Evolutionary conservation across 2,113 vertebrate species (phyloP).

Genomic region (Microtus ochrogaster): DNA sequence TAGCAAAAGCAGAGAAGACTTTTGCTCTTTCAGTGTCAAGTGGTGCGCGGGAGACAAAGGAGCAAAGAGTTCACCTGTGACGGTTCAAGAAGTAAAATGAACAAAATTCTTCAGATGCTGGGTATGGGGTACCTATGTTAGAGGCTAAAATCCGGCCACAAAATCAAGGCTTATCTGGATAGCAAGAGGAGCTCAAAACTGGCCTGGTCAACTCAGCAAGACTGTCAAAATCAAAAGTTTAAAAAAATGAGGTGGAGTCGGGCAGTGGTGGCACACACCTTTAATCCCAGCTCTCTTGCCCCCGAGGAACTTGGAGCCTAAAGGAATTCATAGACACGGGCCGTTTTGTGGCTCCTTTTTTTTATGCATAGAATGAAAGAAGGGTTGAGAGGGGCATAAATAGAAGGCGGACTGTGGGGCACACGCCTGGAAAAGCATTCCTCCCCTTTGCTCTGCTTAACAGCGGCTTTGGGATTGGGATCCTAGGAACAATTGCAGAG

Average conservation of each 20-base stretch:
- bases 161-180: neutral
- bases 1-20: neutral
- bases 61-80: neutral
- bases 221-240: neutral
- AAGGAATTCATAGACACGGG: neutral
- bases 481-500: neutral
- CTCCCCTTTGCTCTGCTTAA: neutral
- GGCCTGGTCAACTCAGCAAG: neutral
- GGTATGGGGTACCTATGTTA: neutral
- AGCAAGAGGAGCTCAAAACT: neutral
- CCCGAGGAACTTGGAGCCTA: neutral
- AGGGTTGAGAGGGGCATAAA: neutral
- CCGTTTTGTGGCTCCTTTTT: neutral
- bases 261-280: neutral
- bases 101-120: neutral
- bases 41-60: neutral
- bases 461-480: neutral
- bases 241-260: neutral
- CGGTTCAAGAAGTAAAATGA: slow-evolving; percentile 41
- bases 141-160: neutral
- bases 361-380: neutral
- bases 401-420: neutral
- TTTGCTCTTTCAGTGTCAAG: neutral
- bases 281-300: neutral
- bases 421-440: neutral